These are phyloP conservation scores for Eulemur rufifrons DNA, from an alignment of 2,113 vertebrate species.

Conservation along the genomic window DNA sequence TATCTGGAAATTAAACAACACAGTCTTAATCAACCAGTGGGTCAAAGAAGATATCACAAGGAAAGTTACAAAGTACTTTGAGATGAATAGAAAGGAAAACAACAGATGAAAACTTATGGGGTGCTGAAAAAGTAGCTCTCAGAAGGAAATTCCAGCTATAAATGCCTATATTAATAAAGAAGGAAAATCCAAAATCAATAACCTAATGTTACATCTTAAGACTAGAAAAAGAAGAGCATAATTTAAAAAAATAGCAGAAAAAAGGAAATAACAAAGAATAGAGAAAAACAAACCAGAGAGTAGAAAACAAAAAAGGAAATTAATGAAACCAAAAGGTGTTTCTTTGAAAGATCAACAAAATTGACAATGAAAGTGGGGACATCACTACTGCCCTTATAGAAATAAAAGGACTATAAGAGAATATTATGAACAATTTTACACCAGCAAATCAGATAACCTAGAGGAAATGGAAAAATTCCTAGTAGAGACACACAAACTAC, in stretches of 20 bases:
- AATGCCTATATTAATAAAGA: neutral
- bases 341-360: neutral
- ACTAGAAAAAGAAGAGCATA: neutral
- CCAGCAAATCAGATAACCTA: too few relatives aligned
- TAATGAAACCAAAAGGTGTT: neutral
- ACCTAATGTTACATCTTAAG: neutral
- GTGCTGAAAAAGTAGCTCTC: neutral
- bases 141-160: neutral
- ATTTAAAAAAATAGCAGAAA: neutral
- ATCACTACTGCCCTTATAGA: too few relatives aligned
- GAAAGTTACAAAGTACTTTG: neutral
- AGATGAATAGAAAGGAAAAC: neutral
- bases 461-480: too few relatives aligned
- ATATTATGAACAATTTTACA: too few relatives aligned
- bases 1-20: neutral
- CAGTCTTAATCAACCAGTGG: neutral
- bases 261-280: neutral
- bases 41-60: neutral
- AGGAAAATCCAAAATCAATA: neutral
- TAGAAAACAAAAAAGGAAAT: neutral
- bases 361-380: too few relatives aligned
- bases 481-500: too few relatives aligned
- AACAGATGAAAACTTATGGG: neutral
- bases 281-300: neutral
- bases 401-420: too few relatives aligned